Base-by-base conservation (phyloP, 2,888 invertebrate species). In the Drosophila paucipuncta region DNA sequence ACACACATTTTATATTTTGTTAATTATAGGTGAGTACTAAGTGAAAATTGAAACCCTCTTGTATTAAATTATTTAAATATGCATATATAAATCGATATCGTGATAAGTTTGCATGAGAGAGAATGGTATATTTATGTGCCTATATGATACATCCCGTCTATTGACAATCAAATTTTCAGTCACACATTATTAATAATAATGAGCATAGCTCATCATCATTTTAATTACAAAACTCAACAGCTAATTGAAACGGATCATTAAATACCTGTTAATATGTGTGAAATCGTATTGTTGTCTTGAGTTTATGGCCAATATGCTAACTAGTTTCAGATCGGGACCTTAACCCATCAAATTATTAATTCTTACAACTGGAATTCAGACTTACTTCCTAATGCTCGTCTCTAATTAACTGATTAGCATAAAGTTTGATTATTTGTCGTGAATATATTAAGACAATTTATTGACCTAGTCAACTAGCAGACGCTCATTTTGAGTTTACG, bases 341-440 rank as follows among this genome's bases (percentile, higher is more conserved):
- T 59, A 70, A 59, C 53, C 64, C 35, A 70, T 41, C 37, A 49
- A 53, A 62, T 49, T 37, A 47, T 28, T 25, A 25, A 31, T 33
- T 50, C 25, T 68, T 69, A 69, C 71, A 69, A 55, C 39, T 54
- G 39, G 58, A 47, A 54, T 49, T 13, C 30, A 37, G 33, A 31
- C 7, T 49, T 16, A 65, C 62, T 75, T 75, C 67, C 78, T 59
- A 22, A n/a, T 35, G 37, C 10, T 37, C 35, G 53, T n/a, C 37
- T 68, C 67, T 73, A 79, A 79, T 79, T 78, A 57, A 37, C 22
- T 43, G 39, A 78, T 78, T 78, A 69, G 43, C 78, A 78, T 78
- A 69, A 28, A 49, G 33, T 74, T 58, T 30, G 54, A 41, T 30
- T 50, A 47, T 54, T 66, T 49, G 25, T 25, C 43, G 31, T 53